Conservation (phyloP, 1,140 invertebrate species). For the Drosophila melanica region DNA sequence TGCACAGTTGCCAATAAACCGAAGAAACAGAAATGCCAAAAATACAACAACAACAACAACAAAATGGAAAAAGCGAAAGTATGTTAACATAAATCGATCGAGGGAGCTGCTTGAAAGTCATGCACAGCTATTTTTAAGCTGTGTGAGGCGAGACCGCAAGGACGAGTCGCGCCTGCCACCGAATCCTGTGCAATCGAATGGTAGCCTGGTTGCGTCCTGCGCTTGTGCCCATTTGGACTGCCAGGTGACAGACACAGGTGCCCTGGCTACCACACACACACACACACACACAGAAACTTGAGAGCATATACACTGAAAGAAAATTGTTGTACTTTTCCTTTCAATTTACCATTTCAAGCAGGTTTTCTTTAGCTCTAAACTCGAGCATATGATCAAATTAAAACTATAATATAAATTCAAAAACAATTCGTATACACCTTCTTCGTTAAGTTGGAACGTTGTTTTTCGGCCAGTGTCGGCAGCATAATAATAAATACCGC, state of each 20-base stretch:
- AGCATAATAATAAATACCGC: conserved; percentile 80
- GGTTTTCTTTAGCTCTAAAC: too few relatives aligned
- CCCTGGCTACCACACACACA: conserved; percentile 30
- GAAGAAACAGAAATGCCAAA: conserved; percentile 45
- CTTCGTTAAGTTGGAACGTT: too few relatives aligned
- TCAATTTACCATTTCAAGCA: too few relatives aligned
- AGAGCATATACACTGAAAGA: conserved; percentile 1
- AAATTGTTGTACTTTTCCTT: too few relatives aligned
- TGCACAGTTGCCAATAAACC: conserved; percentile 32
- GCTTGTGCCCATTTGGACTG: conserved; percentile 72
- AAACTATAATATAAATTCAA: too few relatives aligned
- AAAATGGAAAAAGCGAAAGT: conserved; percentile 71
- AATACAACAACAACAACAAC: conserved; percentile 11
- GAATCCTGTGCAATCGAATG: conserved; percentile 18
- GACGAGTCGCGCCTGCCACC: conserved; percentile 49
- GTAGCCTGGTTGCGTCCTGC: conserved; percentile 18
- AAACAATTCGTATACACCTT: too few relatives aligned
- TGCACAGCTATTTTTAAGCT: conserved; percentile 71
- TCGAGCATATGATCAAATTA: too few relatives aligned
- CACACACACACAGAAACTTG: conserved; percentile 1
- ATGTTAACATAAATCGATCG: conserved; percentile 80
- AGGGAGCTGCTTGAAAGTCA: conserved; percentile 43
- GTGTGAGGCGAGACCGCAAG: conserved; percentile 51
- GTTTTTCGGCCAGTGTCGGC: not conserved
- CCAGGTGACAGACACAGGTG: conserved; percentile 50